Percentiles rank a stretch among this genome's conserved stretches.
These are phyloP conservation scores for Sminthopsis crassicaudata DNA, from an alignment of 2,113 vertebrate genomes.

Conservation along the genomic window DNA sequence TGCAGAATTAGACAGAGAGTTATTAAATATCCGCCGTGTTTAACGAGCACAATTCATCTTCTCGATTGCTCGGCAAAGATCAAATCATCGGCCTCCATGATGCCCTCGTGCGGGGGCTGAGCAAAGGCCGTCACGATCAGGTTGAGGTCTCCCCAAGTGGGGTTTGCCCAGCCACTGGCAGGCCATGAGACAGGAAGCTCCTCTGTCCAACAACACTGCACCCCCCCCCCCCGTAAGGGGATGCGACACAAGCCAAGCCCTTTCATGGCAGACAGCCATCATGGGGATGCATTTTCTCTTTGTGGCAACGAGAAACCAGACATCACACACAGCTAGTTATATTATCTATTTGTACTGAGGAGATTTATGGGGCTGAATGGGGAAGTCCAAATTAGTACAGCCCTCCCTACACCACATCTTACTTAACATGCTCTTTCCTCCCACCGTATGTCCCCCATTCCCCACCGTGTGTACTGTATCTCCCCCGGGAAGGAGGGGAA, in stretches of 20 bases:
- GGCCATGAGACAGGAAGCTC: neutral
- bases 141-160: too few relatives aligned
- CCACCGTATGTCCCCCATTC: conserved; percentile 63
- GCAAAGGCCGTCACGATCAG: neutral
- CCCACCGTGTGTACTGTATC: conserved; percentile 34
- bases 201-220: neutral
- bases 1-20: rapidly evolving
- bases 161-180: neutral
- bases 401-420: neutral
- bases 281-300: neutral
- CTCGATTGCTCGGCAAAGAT: neutral
- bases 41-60: neutral
- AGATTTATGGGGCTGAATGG: neutral
- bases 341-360: neutral
- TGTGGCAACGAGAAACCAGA: neutral
- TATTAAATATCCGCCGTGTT: rapidly evolving
- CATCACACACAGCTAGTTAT: neutral
- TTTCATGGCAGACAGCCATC: neutral
- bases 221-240: neutral
- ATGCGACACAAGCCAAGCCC: neutral
- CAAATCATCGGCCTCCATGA: neutral
- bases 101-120: rapidly evolving
- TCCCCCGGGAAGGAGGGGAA: neutral
- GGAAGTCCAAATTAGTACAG: neutral
- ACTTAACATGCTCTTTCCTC: conserved; percentile 62